Conservation (phyloP, 53 echinoderm and acorn worm genomes). For the Stichopus horrens region DNA sequence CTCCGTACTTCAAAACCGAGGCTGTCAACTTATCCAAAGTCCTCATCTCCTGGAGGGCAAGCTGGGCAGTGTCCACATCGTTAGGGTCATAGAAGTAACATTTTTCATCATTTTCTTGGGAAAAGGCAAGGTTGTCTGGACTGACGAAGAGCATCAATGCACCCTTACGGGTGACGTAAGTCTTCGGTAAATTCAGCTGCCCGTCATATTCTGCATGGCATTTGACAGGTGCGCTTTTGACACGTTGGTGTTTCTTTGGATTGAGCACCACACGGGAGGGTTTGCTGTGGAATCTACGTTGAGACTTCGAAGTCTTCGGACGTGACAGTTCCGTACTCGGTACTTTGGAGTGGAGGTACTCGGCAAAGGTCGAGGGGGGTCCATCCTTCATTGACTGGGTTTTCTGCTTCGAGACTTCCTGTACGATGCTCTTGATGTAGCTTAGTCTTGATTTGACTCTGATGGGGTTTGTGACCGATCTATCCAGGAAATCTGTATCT, state of each 20-base stretch:
- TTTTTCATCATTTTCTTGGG: conserved; percentile 62
- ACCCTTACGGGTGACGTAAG: conserved; percentile 82
- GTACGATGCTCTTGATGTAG: conserved; percentile 54
- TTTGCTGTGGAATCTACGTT: conserved; percentile 38
- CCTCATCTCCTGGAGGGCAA: conserved; percentile 60
- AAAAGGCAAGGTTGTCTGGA: conserved; percentile 75
- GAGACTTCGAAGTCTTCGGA: conserved; percentile 49
- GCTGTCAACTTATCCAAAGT: conserved; percentile 74
- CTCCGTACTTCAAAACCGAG: conserved; percentile 86
- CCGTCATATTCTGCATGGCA: conserved; percentile 34
- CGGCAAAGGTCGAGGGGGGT: conserved; percentile 44
- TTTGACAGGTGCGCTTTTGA: conserved; percentile 59
- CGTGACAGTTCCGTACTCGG: conserved; percentile 60
- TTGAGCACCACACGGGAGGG: conserved; percentile 3
- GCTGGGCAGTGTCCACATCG: conserved; percentile 52
- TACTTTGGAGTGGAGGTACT: conserved; percentile 57
- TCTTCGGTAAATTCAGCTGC: conserved; percentile 74
- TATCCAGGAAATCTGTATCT: conserved; percentile 62
- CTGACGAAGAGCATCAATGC: conserved; percentile 90
- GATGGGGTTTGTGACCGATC: conserved; percentile 72
- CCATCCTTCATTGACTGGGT: conserved; percentile 23
- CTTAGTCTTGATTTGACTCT: conserved; percentile 54
- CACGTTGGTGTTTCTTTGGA: conserved; percentile 41
- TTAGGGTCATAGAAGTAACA: conserved; percentile 62
- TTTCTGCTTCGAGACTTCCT: conserved; percentile 46